Base-by-base conservation (phyloP, 2,797 vertebrate species). In the Florisuga fusca region DNA sequence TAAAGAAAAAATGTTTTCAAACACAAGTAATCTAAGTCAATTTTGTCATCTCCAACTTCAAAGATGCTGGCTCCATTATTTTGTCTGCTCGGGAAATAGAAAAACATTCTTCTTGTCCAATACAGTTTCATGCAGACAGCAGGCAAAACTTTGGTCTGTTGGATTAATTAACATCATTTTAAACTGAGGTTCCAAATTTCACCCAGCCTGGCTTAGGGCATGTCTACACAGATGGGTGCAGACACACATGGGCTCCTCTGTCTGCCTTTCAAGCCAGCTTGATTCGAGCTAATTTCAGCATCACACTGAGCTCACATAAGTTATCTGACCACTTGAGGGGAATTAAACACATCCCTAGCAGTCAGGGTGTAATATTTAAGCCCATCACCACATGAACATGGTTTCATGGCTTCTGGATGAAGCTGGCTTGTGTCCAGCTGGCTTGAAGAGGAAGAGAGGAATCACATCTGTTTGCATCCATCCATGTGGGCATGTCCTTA, bases 201-300 rank as follows among this genome's bases (percentile, higher is more conserved):
- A 92, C 77, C 78, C 84, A 94, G 80, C 51, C 76, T 94, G 90
- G 85, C 76, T 95, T 59, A 59, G 80, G 94, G 93, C 95, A 95
- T 94, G 96, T 96, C 96, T 95, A 45, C 93, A 51, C 94, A 94
- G 90, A 95, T 81, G 91, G 94, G 85, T 0, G 9, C 95, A 91
- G 93, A 94, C 89, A 78, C 76, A 92, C 4, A 1, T 0, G 0
- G 51, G 27, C 59, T 96, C 27, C 33, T 88, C 85, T 96, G 87
- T 94, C 87, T 96, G 87, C 58, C 55, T 94, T 94, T 80, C 68
- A 91, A 85, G 51, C 50, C 82, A 72, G 68, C 54, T 68, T 50
- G 75, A 54, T 46, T 94, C 1, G 0, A 80, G 78, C 45, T 92
- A 45, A 36, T 54, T 83, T 83, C 58, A 8, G 76, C 87, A 75